Conservation (phyloP, 2,113 vertebrate genomes). For the Seriola quinqueradiata region DNA sequence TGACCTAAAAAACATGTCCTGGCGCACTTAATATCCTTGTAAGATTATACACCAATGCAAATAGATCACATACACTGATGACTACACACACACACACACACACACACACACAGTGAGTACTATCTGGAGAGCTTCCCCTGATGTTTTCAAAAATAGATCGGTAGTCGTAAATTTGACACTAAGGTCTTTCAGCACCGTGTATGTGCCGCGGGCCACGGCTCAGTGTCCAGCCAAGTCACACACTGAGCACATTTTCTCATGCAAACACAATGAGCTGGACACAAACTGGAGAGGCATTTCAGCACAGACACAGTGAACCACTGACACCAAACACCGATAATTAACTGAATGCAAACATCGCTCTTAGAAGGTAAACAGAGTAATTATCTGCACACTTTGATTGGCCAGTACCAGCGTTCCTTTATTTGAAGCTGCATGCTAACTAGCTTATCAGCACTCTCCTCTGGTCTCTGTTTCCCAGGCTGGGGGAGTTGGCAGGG, state of each 20-base stretch:
- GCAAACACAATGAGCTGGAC: neutral
- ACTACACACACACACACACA: conserved; percentile 17
- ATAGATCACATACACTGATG: conserved; percentile 3
- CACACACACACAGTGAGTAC: neutral
- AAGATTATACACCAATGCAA: conserved; percentile 24
- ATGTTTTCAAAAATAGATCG: conserved; percentile 66
- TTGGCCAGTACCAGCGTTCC: neutral
- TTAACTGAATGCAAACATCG: neutral
- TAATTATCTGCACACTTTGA: neutral
- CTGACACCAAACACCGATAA: conserved; percentile 13
- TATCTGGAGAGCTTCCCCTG: conserved; percentile 32
- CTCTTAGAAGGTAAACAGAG: no score
- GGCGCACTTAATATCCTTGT: neutral
- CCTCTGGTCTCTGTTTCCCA: neutral
- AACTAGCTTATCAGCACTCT: neutral
- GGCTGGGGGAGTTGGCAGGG: neutral
- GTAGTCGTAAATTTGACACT: conserved; percentile 30
- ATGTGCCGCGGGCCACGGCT: neutral
- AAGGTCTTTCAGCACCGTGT: conserved; percentile 40
- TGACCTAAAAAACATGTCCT: neutral
- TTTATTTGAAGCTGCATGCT: neutral
- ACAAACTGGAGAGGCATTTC: neutral
- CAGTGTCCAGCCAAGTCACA: conserved; percentile 33
- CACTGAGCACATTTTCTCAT: neutral
- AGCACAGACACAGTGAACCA: conserved; percentile 1